Evolutionary conservation across 1,140 invertebrate genomes (phyloP).

Genomic region (Zophobas morio): DNA sequence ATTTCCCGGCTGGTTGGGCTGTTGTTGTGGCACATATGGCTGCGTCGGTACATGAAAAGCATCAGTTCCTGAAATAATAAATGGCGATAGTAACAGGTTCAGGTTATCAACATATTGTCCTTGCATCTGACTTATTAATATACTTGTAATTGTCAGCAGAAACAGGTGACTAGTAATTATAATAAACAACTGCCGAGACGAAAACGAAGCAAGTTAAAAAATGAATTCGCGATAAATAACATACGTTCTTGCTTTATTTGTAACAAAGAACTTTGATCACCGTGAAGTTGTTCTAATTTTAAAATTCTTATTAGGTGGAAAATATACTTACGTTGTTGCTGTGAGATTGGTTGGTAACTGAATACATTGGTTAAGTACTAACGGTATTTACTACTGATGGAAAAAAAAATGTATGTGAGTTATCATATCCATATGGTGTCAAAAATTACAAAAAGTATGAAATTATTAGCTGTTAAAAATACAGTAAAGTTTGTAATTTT

Average conservation of each 20-base stretch:
- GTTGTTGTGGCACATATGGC: slow-evolving; percentile 53
- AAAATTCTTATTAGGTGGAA: not conserved
- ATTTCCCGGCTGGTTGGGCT: slow-evolving; percentile 60
- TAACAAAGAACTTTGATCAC: no score
- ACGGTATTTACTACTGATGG: no score
- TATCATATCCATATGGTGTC: not conserved
- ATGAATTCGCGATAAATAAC: no score
- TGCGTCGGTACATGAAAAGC: slow-evolving; percentile 51
- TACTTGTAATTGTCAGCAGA: not conserved
- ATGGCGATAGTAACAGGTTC: slow-evolving; percentile 4
- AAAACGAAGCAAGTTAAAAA: no score
- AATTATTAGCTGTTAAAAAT: no score
- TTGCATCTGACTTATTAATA: slow-evolving; percentile 1
- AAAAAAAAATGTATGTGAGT: no score
- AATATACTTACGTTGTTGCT: slow-evolving; percentile 35
- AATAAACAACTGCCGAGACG: no score
- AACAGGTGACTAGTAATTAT: not conserved
- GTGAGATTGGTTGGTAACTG: slow-evolving; percentile 27
- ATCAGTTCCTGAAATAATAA: slow-evolving; percentile 55
- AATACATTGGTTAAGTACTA: slow-evolving; percentile 25
- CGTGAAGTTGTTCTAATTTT: not conserved
- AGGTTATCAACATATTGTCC: not conserved
- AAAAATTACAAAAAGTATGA: no score
- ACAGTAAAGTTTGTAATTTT: no score
- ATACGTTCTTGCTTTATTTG: no score